A percentile compares a stretch with the other conserved stretches of the same genome.
Evolutionary conservation across 2,888 invertebrate genomes (phyloP).

Genomic region (Deladenus siricidicola): DNA sequence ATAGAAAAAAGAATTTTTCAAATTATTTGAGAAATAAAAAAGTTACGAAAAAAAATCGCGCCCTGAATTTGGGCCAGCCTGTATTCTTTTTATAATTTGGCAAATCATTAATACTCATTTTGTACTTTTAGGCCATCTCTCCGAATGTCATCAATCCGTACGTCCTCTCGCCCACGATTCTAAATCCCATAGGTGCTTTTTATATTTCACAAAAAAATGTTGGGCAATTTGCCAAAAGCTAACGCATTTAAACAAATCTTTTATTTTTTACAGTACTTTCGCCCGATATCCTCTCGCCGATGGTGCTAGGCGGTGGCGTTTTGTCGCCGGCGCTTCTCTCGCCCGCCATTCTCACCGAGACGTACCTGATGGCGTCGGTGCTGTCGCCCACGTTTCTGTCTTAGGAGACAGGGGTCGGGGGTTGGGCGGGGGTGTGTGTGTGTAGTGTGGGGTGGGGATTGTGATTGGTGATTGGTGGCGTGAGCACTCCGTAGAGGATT

Average conservation of each 20-base stretch:
- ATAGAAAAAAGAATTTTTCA: too few relatives aligned
- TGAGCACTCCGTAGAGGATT: too few relatives aligned
- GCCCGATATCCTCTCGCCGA: conserved; percentile 26
- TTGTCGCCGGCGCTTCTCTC: conserved; percentile 41
- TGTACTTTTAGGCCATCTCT: conserved; percentile 19
- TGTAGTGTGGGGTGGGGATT: too few relatives aligned
- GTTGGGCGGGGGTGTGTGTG: too few relatives aligned
- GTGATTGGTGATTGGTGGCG: too few relatives aligned
- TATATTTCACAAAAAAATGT: neutral
- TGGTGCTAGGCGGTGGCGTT: conserved; percentile 35
- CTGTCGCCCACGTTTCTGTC: conserved; percentile 41
- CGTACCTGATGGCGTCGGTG: conserved; percentile 37
- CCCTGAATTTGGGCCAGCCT: too few relatives aligned
- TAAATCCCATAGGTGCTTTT: conserved; percentile 20
- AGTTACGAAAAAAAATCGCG: too few relatives aligned
- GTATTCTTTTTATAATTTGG: too few relatives aligned
- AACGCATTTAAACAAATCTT: conserved; percentile 31
- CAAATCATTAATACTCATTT: too few relatives aligned
- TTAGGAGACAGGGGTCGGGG: conserved; percentile 14
- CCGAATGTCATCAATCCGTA: conserved; percentile 47
- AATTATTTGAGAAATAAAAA: too few relatives aligned
- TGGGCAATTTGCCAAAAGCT: neutral
- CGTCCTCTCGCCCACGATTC: conserved; percentile 39
- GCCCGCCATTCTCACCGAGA: conserved; percentile 38
- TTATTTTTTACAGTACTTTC: conserved; percentile 25